phyloP scores from a whole-genome alignment of 2,888 invertebrate genomes.

The Lamellibrachia satsuma region DNA sequence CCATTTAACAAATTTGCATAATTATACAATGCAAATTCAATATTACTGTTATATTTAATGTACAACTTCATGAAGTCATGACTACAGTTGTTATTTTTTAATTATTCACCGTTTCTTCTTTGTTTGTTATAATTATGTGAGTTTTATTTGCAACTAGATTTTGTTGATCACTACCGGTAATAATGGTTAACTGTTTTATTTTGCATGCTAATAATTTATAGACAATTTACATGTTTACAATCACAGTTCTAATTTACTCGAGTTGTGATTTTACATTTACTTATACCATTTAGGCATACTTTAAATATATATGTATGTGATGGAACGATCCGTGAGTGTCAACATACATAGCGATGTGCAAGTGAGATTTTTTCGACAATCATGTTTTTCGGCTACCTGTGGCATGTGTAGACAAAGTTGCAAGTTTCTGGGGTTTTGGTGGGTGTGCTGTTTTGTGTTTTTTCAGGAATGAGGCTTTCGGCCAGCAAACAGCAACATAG shows the following conservation, averaged over 20 bases:
- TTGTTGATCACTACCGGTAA: neutral
- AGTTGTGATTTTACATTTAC: neutral
- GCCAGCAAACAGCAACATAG: neutral
- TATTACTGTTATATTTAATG: neutral
- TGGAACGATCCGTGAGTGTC: neutral
- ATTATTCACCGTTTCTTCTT: neutral
- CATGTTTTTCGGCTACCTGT: neutral
- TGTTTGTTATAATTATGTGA: neutral
- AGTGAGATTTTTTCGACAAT: neutral
- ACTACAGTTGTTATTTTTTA: neutral
- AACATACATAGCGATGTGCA: neutral
- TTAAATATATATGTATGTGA: neutral
- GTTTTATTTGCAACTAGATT: constrained; percentile 8
- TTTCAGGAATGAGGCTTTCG: neutral
- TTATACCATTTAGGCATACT: neutral
- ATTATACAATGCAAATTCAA: neutral
- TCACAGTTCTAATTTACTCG: neutral
- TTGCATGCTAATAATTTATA: neutral
- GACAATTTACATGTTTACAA: neutral
- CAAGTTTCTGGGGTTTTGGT: neutral
- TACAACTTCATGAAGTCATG: neutral
- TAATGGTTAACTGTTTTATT: neutral
- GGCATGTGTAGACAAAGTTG: neutral
- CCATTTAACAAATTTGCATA: neutral
- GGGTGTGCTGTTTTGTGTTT: neutral